Base-by-base conservation (phyloP, 1,140 invertebrate species). In the Cydia amplana region DNA sequence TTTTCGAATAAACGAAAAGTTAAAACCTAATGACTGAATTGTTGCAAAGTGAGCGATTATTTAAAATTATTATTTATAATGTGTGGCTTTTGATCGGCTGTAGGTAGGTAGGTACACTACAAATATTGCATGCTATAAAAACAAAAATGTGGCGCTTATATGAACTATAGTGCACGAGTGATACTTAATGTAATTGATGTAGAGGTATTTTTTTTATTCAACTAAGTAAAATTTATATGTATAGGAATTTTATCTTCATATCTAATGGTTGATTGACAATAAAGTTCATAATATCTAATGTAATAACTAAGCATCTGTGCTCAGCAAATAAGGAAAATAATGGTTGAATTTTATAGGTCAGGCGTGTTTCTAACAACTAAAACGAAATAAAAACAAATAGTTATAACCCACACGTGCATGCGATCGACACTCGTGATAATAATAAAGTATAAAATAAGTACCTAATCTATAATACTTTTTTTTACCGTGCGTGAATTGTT, bases 401-500 rank as follows among this genome's bases (percentile, higher is more conserved):
- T 85, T 60, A 81, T 78, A 81, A 87, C 83, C 88, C 88, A 93
- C 90, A 91, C 89, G 89, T 93, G 91, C 91, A 93, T 93, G 90
- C 91, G 85, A 91, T 81, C 86, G 83, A 93, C 88, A 93, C 89
- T 91, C 85, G 89, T 93, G 91, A 86, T 88, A 82, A 76, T 90
- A 93, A 87, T 87, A 87, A 90, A 87, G 82, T 88, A 82, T 88
- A 87, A 87, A 88, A 84, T 91, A 93, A 92, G 93, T 93, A 93
- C 93, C 93, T 93, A 93, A 93, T 93, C 90, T 93, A 93, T 90
- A 93, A 92, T 93, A 93, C 92, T 94, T 94, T 94, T 92, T 94
- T 95, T 95, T 95, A 97, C 96, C 96, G 94, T 97, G 95, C 85
- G 96, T 95, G 93, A 97, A 96, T 92, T 97, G 95, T 93, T 97